Evolutionary conservation across 2,888 invertebrate species (phyloP).

Genomic region (Chironomus tentans): DNA sequence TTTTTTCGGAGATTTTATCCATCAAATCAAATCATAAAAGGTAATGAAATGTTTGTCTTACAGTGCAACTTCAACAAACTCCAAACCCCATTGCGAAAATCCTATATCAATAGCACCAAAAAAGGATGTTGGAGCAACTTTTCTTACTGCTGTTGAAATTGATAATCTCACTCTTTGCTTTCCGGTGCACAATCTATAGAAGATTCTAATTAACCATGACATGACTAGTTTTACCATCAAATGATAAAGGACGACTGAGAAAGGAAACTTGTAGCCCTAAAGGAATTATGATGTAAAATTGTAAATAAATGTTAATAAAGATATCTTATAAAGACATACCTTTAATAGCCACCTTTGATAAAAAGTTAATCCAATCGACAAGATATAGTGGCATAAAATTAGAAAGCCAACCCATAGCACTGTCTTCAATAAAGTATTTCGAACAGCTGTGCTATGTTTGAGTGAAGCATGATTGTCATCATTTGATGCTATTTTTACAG

Average conservation of each 20-base stretch:
- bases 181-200: conserved; percentile 44
- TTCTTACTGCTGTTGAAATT: conserved; percentile 67
- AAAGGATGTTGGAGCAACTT: conserved; percentile 76
- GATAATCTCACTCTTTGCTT: conserved; percentile 58
- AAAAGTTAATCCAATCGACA: conserved; percentile 93
- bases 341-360: conserved; percentile 90
- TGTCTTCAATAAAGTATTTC: background rate
- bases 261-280: conserved; percentile 79
- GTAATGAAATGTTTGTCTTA: no score
- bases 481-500: background rate
- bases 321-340: conserved; percentile 45
- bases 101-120: conserved; percentile 96
- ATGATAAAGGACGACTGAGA: conserved; percentile 85
- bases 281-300: conserved; percentile 34
- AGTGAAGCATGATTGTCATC: background rate
- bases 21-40: no score
- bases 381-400: conserved; percentile 74
- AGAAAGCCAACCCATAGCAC: conserved; percentile 37
- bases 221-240: conserved; percentile 78
- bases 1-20: no score
- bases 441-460: background rate
- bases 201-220: conserved; percentile 58
- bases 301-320: conserved; percentile 28
- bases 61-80: conserved; percentile 86
- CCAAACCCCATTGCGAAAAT: conserved; percentile 96